Evolutionary conservation across 2,113 vertebrate species (phyloP).

Genomic region (Oncorhynchus nerka): DNA sequence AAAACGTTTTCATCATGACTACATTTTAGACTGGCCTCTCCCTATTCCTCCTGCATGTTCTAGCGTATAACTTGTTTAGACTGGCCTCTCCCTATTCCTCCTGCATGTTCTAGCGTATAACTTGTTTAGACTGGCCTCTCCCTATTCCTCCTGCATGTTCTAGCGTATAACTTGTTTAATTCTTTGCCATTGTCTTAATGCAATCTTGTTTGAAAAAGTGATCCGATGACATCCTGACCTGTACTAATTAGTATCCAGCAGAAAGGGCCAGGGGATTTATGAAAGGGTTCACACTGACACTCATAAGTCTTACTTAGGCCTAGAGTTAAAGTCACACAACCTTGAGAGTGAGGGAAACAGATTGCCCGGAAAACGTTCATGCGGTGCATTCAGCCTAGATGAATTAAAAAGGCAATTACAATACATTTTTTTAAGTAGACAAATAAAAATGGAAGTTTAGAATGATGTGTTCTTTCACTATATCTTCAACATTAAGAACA

Average conservation of each 20-base stretch:
- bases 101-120: background rate
- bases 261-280: conserved; percentile 69
- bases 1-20: conserved; percentile 63
- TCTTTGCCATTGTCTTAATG: conserved; percentile 63
- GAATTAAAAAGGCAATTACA: conserved; percentile 69
- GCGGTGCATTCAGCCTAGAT: conserved; percentile 64
- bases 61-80: background rate
- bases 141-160: conserved; percentile 2
- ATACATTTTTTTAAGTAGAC: conserved; percentile 66
- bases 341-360: conserved; percentile 68
- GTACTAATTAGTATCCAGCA: conserved; percentile 70
- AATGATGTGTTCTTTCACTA: conserved; percentile 48
- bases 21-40: conserved; percentile 27
- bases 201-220: conserved; percentile 57
- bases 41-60: conserved; percentile 2
- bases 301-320: conserved; percentile 74
- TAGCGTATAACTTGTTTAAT: conserved; percentile 1
- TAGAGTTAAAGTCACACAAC: conserved; percentile 71
- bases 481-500: conserved; percentile 58
- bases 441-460: conserved; percentile 58
- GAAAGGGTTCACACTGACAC: conserved; percentile 64
- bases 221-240: conserved; percentile 66
- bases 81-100: background rate
- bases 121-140: conserved; percentile 13
- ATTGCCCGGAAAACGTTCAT: conserved; percentile 67